phyloP scores from a whole-genome alignment of 2,888 invertebrate genomes.

The Alcis repandata region DNA sequence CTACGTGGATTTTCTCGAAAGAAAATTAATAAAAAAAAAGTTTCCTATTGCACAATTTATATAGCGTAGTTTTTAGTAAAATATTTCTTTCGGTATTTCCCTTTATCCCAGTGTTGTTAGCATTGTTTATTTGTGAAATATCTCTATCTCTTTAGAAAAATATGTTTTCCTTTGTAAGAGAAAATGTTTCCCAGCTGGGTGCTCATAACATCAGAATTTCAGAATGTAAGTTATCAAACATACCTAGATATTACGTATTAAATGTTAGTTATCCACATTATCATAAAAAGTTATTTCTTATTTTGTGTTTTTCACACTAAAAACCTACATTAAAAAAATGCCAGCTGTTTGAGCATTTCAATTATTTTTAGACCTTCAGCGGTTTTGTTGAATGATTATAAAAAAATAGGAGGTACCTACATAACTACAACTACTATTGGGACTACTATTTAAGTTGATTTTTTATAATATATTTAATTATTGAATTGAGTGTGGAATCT shows the following conservation, averaged over 20 bases:
- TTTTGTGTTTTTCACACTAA: background rate
- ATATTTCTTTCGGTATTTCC: background rate
- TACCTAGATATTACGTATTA: no score
- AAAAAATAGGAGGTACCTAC: no score
- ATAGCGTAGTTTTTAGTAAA: background rate
- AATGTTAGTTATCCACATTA: no score
- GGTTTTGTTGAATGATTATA: no score
- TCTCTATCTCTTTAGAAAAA: constrained; percentile 32
- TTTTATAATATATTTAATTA: no score
- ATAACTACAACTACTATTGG: no score
- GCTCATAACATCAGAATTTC: constrained; percentile 70
- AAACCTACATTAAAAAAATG: background rate
- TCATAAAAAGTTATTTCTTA: no score
- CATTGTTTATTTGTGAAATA: background rate
- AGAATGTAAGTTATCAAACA: constrained; percentile 64
- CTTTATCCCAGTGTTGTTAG: constrained; percentile 11
- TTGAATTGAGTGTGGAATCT: no score
- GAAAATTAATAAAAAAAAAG: constrained; percentile 44
- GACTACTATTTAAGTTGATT: no score
- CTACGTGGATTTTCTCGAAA: constrained; percentile 59
- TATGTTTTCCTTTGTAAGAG: constrained; percentile 73
- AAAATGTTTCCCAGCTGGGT: constrained; percentile 65
- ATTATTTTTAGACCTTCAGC: no score
- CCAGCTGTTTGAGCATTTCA: background rate
- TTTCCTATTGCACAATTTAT: constrained; percentile 25